Evolutionary conservation across 2,888 invertebrate species (phyloP), one percentile per base, ranked within the genome.

Genomic region (Drosophila bunnanda): DNA sequence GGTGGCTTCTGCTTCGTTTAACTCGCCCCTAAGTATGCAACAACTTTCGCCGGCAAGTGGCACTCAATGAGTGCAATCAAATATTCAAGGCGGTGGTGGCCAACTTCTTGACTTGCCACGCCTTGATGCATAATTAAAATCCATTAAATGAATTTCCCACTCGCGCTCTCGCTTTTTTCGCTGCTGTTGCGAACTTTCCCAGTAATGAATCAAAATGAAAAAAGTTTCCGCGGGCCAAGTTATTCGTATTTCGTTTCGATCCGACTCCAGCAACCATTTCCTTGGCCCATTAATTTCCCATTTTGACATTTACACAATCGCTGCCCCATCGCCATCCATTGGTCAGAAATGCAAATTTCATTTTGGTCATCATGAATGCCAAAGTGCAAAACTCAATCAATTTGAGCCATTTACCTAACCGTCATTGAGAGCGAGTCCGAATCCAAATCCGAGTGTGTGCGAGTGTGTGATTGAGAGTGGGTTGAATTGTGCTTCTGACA

Each of bases 331-430:
- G 54, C 55, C 46, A 28, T 46, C 46, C 46, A 30, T 44, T 67
- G 55, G 39, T 46, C 46, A 20, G 44, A 32, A 82, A 72, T 62
- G 58, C 82, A 82, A 88, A 82, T 84, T 82, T 84, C 79, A 72
- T 62, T 81, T 84, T 58, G 75, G 34, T 48, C 73, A 85, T 87
- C 88, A 88, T 82, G 88, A 82, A 87, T 85, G 77, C 67, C 87
- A 81, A 81, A 85, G 85, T 88, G 87, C 89, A 83, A 85, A 85
- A 85, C 81, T 88, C 85, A 85, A 85, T 85, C 85, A 85, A 85
- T 85, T 85, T 88, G 89, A 88, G 82, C 88, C 85, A 85, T 87
- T 85, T 85, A 68, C 69, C 69, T 48, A 67, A 39, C 55, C 69
- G 67, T 55, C 67, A 55, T 83, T 64, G 55, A 67, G 66, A 54